A percentile compares a stretch with the other conserved stretches of the same genome.
Conservation (phyloP, 2,888 invertebrate species). For the Phragmatobia fuliginosa region DNA sequence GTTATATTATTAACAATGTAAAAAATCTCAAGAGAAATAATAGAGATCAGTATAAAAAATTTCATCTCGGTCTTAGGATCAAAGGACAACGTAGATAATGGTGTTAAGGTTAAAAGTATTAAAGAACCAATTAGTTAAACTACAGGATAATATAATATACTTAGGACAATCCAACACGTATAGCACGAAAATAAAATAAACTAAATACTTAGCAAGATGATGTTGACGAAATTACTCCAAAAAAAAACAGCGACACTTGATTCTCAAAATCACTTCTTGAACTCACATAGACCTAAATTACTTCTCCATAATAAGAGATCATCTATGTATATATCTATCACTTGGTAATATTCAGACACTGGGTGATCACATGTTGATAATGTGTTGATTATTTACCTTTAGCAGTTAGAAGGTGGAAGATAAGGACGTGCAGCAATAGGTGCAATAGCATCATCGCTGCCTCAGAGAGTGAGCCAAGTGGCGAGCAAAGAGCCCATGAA, state of each 20-base stretch:
- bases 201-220: background rate
- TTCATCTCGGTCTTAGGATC: background rate
- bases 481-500: conserved; percentile 25
- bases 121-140: background rate
- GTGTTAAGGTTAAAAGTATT: background rate
- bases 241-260: background rate
- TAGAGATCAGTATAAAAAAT: background rate
- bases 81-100: background rate
- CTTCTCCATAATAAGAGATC: background rate
- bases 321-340: background rate
- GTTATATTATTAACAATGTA: too few relatives aligned
- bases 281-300: background rate
- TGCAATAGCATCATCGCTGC: conserved; percentile 54
- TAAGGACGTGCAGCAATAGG: conserved; percentile 44
- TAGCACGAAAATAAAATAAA: background rate
- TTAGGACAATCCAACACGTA: too few relatives aligned
- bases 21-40: too few relatives aligned
- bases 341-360: conserved; percentile 4
- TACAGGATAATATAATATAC: background rate
- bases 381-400: conserved; percentile 34
- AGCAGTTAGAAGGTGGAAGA: conserved; percentile 45
- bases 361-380: background rate
- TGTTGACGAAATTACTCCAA: background rate
- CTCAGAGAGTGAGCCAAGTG: conserved; percentile 43
- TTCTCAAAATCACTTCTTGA: background rate